phyloP scores from a whole-genome alignment of 2,113 vertebrate genomes.

The Solenodon paradoxus region DNA sequence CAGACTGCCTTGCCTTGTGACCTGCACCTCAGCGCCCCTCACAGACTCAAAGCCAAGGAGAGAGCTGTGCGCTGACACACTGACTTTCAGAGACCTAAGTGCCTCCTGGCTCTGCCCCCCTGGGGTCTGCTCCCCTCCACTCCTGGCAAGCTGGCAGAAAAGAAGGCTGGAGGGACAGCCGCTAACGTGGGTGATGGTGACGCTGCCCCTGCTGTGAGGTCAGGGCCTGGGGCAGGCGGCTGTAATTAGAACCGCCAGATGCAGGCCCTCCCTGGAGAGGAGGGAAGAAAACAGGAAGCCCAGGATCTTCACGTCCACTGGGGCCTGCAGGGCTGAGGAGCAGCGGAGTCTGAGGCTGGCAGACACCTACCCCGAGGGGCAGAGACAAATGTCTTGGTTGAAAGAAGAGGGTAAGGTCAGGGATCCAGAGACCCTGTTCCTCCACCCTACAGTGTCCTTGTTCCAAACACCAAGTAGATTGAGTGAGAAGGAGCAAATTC shows the following conservation, averaged over 20 bases:
- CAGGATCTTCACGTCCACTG: not conserved
- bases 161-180: not conserved
- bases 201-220: not conserved
- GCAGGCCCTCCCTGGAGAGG: constrained; percentile 18
- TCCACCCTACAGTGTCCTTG: not conserved
- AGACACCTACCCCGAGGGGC: not conserved
- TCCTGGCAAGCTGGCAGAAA: not conserved
- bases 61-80: not conserved
- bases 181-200: not conserved
- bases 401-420: not conserved
- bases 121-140: not conserved
- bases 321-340: not conserved
- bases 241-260: constrained; percentile 36
- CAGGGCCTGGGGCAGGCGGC: not conserved
- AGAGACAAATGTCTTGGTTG: not conserved
- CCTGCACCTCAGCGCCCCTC: not conserved
- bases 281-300: not conserved
- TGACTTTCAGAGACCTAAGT: not conserved
- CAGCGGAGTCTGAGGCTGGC: not conserved
- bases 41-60: not conserved
- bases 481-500: not conserved
- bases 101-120: fast-evolving
- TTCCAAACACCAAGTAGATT: not conserved
- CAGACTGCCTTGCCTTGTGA: not conserved
- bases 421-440: not conserved